phyloP scores from a whole-genome alignment of 2,797 vertebrate genomes.

The Melanitta fusca region DNA sequence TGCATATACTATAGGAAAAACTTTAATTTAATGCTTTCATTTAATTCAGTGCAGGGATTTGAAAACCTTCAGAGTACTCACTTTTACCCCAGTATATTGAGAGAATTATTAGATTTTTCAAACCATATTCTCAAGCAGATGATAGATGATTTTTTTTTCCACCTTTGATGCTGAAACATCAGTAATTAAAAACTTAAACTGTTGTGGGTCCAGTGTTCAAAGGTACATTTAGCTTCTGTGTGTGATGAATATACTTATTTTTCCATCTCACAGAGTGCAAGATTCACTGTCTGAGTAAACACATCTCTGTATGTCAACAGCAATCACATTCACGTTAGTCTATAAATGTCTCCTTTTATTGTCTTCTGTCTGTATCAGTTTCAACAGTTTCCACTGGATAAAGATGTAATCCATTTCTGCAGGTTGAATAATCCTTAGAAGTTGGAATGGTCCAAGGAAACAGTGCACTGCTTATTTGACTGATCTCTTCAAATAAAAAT shows the following conservation, averaged over 20 bases:
- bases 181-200: constrained; percentile 54
- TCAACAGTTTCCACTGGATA: constrained; percentile 50
- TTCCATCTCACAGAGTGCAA: constrained; percentile 3
- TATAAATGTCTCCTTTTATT: constrained; percentile 19
- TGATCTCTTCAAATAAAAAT: constrained; percentile 54
- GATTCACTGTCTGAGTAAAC: constrained; percentile 31
- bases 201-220: not conserved
- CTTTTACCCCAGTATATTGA: not conserved
- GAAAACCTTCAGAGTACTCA: not conserved
- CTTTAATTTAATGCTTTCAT: not conserved
- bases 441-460: constrained; percentile 28
- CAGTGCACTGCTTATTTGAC: constrained; percentile 42
- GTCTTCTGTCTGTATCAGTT: not conserved
- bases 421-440: constrained; percentile 57
- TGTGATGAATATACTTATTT: constrained; percentile 12
- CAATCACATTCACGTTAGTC: constrained; percentile 13
- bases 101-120: constrained; percentile 36
- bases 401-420: constrained; percentile 54
- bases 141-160: not conserved
- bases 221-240: not conserved
- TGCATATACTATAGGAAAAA: not conserved
- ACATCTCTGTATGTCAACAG: not conserved
- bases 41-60: not conserved
- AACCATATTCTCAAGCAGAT: constrained; percentile 11
- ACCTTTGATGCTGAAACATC: not conserved